Base-by-base conservation (phyloP, 35 echinoderm and acorn worm genomes). In the Ophiothrix spiculata region DNA sequence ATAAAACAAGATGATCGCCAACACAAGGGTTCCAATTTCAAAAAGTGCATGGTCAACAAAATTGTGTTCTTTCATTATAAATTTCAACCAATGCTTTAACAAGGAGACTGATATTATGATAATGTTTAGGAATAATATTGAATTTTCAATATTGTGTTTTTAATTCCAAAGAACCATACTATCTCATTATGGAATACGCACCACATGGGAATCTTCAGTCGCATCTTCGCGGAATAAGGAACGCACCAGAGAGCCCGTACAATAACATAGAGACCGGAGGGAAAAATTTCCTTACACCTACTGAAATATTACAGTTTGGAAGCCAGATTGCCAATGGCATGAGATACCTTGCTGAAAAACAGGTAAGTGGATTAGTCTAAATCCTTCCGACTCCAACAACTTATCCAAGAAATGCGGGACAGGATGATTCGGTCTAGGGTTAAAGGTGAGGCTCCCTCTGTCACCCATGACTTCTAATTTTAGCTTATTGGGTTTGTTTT, bases 111-210 rank as follows among this genome's bases (percentile, higher is more conserved):
- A 49, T 19, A 49, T 19, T 19, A 10, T 49, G 6, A 49, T 49
- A 10, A 6, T 10, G 6, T 49, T 49, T 10, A 49, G 6, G 19
- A 49, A 6, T 49, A 19, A 49, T 49, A 49, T 49, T 10, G 6
- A 49, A 49, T 49, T 49, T 49, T 49, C 42, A 10, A 49, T 49
- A 10, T 69, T 69, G 6, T 69, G 17, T 69, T 25, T 69, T 69
- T 69, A 4, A 15, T 28, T 69, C 45, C 8, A 25, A 25, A 69
- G 60, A 69, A 15, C 60, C 60, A n/a, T 69, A 15, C 29, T 69
- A 69, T 69, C 60, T 69, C 23, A 69, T 69, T n/a, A 69, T 69
- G 60, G 60, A 69, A n/a, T 69, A 69, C 29, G 60, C 60, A 69
- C 60, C 60, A 10, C 8, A 69, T 69, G 60, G 60, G 3, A 69